Evolutionary conservation across 2,888 invertebrate species (phyloP).

Genomic region (Axea sp.): DNA sequence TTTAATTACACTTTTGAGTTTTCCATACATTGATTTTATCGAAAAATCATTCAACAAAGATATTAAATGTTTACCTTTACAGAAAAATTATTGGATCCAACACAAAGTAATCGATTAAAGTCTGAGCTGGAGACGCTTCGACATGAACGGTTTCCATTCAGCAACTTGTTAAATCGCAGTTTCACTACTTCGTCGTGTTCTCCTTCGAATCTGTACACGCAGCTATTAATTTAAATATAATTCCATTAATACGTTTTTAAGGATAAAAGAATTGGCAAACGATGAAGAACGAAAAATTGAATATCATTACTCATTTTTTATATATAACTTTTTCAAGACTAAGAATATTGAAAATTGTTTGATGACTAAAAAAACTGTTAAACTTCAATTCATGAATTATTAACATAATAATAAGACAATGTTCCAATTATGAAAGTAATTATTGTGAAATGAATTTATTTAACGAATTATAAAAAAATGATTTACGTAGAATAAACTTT

Average conservation of each 20-base stretch:
- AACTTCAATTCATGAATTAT: too few species aligned
- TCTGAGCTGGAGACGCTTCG: conserved; percentile 76
- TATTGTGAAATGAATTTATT: conserved; percentile 6
- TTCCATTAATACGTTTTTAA: conserved; percentile 41
- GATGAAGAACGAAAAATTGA: conserved; percentile 27
- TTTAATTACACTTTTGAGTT: too few species aligned
- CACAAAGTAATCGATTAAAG: conserved; percentile 75
- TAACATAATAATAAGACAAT: too few species aligned
- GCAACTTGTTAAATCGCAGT: conserved; percentile 86
- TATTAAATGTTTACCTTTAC: conserved; percentile 75
- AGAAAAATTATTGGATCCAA: conserved; percentile 75
- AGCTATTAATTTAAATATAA: conserved; percentile 80
- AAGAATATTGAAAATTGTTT: too few species aligned
- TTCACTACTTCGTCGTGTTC: conserved; percentile 90
- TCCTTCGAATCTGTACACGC: conserved; percentile 93
- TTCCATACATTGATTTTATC: too few species aligned
- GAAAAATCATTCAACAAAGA: too few species aligned
- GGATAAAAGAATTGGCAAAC: conserved; percentile 5
- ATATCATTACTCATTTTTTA: conserved; percentile 1
- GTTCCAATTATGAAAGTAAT: not conserved
- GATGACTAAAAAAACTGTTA: too few species aligned
- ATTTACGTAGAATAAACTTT: too few species aligned
- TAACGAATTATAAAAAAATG: too few species aligned
- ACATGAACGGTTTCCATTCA: conserved; percentile 80
- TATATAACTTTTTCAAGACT: too few species aligned